Conservation (phyloP, 2,113 vertebrate genomes). For the Phalacrocorax carbo region DNA sequence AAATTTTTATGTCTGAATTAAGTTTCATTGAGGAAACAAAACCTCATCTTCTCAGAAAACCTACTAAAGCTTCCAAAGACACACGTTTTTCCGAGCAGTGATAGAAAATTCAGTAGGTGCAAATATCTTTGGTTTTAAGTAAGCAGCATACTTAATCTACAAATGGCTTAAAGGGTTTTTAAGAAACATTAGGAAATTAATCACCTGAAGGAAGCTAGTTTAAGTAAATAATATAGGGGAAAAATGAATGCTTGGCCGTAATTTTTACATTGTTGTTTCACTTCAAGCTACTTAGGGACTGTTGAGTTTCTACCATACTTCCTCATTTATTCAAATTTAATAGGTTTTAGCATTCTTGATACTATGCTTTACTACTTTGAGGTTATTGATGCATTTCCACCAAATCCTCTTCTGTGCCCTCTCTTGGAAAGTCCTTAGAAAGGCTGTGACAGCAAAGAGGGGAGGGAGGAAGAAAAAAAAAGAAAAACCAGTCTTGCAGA, state of each 20-base stretch:
- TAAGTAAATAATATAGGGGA: rapidly evolving
- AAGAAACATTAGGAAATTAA: background rate
- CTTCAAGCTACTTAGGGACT: background rate
- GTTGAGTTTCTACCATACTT: background rate
- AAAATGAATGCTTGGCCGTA: background rate
- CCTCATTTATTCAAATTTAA: background rate
- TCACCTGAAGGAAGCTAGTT: background rate
- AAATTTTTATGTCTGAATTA: background rate
- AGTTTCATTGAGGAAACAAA: background rate
- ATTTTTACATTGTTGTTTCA: background rate
- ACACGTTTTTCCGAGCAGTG: background rate
- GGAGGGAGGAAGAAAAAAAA: background rate
- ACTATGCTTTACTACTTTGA: background rate
- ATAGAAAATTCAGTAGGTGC: background rate
- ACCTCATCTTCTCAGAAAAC: background rate
- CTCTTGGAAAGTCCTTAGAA: slow-evolving; percentile 21
- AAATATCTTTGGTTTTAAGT: background rate
- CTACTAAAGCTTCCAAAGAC: background rate
- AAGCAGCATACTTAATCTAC: background rate
- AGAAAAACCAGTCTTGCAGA: background rate
- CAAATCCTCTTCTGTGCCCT: background rate
- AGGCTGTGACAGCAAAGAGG: background rate
- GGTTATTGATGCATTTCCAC: background rate
- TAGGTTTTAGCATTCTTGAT: background rate
- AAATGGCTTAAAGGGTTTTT: background rate